Evolutionary conservation across 2,113 vertebrate species (phyloP).

Genomic region (Pollimyrus isidori): DNA sequence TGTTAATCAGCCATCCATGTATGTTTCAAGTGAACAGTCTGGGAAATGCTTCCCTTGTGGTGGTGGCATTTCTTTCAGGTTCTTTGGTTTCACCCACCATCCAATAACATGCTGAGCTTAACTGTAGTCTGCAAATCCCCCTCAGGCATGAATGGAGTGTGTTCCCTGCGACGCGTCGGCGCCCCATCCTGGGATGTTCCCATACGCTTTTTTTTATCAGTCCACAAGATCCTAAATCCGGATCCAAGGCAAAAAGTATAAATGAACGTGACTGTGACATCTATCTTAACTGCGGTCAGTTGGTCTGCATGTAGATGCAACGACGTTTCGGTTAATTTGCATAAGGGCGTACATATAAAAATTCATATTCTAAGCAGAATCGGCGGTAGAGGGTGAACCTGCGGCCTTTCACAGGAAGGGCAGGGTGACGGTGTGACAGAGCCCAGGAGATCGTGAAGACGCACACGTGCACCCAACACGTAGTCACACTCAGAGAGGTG

Average conservation of each 20-base stretch:
- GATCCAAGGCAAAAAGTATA: too few relatives aligned
- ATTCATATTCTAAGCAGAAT: background rate
- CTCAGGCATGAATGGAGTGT: background rate
- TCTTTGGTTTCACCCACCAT: background rate
- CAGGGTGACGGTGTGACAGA: background rate
- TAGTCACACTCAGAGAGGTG: background rate
- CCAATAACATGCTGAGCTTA: background rate
- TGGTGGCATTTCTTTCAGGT: background rate
- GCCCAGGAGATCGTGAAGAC: background rate
- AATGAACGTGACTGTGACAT: too few relatives aligned
- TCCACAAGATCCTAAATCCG: too few relatives aligned
- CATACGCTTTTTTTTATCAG: background rate
- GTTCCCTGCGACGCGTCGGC: background rate
- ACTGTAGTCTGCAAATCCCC: background rate
- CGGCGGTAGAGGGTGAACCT: background rate
- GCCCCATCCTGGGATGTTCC: background rate
- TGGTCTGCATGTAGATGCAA: background rate
- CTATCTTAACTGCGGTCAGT: too few relatives aligned
- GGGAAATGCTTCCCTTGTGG: background rate
- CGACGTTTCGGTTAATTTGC: background rate
- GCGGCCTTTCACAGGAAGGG: background rate
- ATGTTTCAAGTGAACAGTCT: background rate
- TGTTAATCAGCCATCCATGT: background rate
- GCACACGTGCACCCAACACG: background rate
- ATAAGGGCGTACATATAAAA: background rate